Evolutionary conservation across 1,140 invertebrate genomes (phyloP).

Genomic region (Dendroctonus ponderosae): DNA sequence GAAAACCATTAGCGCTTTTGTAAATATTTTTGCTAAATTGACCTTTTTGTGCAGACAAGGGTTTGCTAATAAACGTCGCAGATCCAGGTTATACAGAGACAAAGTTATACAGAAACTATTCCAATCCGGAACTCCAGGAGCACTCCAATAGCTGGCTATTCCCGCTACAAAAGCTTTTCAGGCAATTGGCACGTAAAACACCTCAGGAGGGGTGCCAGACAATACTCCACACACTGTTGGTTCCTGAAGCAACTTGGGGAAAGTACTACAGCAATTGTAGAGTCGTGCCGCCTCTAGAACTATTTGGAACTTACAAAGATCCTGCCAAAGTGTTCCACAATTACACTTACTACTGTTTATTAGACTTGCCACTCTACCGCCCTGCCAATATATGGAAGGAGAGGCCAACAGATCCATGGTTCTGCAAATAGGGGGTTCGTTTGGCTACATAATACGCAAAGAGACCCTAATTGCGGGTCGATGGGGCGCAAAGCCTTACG

Average conservation of each 20-base stretch:
- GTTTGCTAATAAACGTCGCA: slow-evolving; percentile 47
- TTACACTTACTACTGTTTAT: too few species aligned
- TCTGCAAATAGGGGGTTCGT: slow-evolving; percentile 38
- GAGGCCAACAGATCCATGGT: too few species aligned
- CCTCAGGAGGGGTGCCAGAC: slow-evolving; percentile 49
- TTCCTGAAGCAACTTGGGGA: slow-evolving; percentile 43
- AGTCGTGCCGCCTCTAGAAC: too few species aligned
- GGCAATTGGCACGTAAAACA: slow-evolving; percentile 45
- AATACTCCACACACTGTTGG: slow-evolving; percentile 45
- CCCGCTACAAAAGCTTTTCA: slow-evolving; percentile 47
- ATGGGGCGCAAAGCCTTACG: slow-evolving; percentile 43
- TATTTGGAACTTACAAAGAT: too few species aligned
- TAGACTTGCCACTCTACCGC: too few species aligned
- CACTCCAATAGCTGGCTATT: slow-evolving; percentile 44
- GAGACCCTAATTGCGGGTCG: slow-evolving; percentile 33
- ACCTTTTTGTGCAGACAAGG: slow-evolving; percentile 42
- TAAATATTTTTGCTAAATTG: background rate
- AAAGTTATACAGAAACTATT: slow-evolving; percentile 47
- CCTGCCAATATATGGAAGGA: too few species aligned
- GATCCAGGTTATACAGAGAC: slow-evolving; percentile 52
- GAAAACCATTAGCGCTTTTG: background rate
- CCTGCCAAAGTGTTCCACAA: too few species aligned
- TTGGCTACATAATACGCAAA: slow-evolving; percentile 45
- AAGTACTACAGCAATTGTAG: slow-evolving; percentile 48
- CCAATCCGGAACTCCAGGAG: too few species aligned